phyloP scores from a whole-genome alignment of 2,797 vertebrate genomes.

The Semotilus atromaculatus region DNA sequence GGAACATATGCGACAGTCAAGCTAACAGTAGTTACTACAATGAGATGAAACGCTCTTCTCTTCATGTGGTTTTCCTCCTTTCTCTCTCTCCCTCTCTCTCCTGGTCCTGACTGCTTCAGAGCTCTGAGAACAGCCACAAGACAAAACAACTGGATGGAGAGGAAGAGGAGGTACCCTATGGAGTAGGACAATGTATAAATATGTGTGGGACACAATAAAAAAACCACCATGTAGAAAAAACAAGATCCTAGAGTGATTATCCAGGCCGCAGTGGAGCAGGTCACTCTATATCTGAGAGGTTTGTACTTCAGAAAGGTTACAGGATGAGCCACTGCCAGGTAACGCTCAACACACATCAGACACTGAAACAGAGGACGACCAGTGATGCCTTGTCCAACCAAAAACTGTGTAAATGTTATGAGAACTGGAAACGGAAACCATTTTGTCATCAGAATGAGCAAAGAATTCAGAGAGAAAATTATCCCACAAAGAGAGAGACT shows the following conservation, averaged over 20 bases:
- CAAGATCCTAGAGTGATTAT: not conserved
- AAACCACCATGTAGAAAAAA: not conserved
- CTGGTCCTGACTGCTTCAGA: conserved; percentile 44
- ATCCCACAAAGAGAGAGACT: not conserved
- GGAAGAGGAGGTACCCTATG: not conserved
- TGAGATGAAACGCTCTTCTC: conserved; percentile 61
- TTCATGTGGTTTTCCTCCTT: conserved; percentile 58
- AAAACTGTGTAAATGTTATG: not conserved
- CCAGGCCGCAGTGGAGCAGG: not conserved
- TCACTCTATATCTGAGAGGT: conserved; percentile 13
- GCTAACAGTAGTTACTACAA: conserved; percentile 19
- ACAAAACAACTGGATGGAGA: not conserved
- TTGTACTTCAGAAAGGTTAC: not conserved
- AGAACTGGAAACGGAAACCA: not conserved
- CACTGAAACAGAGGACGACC: not conserved
- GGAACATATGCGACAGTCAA: not conserved
- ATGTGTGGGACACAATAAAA: not conserved
- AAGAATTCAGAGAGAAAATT: not conserved
- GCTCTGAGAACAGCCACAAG: not conserved
- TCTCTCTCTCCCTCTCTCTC: conserved; percentile 8
- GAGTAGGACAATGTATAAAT: not conserved
- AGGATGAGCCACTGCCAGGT: conserved; percentile 3
- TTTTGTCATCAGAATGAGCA: not conserved
- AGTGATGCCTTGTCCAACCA: not conserved
- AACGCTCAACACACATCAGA: not conserved